Conservation (phyloP, 1,140 invertebrate genomes). For the Reticulitermes speratus region DNA sequence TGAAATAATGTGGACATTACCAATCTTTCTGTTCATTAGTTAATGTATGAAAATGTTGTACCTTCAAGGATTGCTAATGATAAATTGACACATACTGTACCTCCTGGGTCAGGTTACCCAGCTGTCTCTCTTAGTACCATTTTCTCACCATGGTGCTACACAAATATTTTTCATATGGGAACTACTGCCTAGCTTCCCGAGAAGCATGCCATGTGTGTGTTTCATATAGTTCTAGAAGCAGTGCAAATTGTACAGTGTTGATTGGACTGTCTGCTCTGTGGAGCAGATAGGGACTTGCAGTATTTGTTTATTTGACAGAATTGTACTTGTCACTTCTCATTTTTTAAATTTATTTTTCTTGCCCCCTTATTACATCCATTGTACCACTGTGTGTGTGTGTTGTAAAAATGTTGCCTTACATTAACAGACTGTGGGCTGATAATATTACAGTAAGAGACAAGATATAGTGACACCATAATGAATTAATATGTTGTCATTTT, state of each 20-base stretch:
- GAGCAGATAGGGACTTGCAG: neutral
- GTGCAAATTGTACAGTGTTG: neutral
- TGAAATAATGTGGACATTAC: constrained; percentile 3
- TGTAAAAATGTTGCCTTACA: constrained; percentile 15
- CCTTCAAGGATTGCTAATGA: neutral
- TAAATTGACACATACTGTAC: neutral
- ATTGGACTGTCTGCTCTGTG: neutral
- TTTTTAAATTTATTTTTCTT: constrained; percentile 15
- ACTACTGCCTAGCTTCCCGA: constrained; percentile 7
- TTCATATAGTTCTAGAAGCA: neutral
- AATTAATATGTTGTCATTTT: constrained; percentile 4
- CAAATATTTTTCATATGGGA: constrained; percentile 9
- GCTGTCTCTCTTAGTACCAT: neutral
- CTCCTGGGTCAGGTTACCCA: neutral
- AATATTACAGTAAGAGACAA: constrained; percentile 8
- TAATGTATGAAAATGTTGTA: neutral
- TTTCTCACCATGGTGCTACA: constrained; percentile 14
- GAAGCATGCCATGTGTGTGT: constrained; percentile 8
- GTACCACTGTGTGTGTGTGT: constrained; percentile 4
- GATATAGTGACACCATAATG: constrained; percentile 13
- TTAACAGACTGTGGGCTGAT: neutral
- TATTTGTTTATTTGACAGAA: neutral
- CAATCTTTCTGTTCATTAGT: constrained; percentile 8
- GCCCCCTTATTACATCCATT: constrained; percentile 3
- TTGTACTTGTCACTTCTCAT: constrained; percentile 7